A percentile compares a stretch with the other conserved stretches of the same genome.
Evolutionary conservation across 1,140 invertebrate genomes (phyloP).

Genomic region (Cyclina sinensis): DNA sequence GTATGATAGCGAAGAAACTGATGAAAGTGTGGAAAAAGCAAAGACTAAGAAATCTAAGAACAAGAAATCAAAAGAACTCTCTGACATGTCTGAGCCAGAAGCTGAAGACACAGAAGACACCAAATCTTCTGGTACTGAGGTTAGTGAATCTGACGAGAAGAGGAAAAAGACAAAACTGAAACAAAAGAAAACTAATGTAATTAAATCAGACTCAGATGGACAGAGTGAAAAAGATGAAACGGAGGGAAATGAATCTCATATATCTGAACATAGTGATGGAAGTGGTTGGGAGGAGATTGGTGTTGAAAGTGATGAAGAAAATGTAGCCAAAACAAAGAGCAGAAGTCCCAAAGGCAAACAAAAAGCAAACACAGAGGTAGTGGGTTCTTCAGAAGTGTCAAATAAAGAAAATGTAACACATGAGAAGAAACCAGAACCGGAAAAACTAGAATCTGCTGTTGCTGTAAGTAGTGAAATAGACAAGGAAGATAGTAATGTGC

Average conservation of each 20-base stretch:
- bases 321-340: not conserved
- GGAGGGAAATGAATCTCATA: slow-evolving; percentile 51
- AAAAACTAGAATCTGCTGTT: slow-evolving; percentile 31
- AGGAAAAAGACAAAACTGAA: slow-evolving; percentile 53
- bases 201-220: slow-evolving; percentile 64
- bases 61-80: slow-evolving; percentile 32
- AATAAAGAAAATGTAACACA: not conserved
- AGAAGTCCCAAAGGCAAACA: not conserved
- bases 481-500: not conserved
- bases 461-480: not conserved
- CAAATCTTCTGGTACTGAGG: slow-evolving; percentile 52
- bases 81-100: slow-evolving; percentile 60
- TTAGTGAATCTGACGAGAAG: slow-evolving; percentile 52
- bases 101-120: slow-evolving; percentile 48
- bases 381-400: not conserved
- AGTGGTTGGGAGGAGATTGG: slow-evolving; percentile 52
- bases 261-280: slow-evolving; percentile 5
- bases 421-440: not conserved
- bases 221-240: slow-evolving; percentile 48
- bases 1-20: slow-evolving; percentile 49
- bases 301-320: slow-evolving; percentile 46
- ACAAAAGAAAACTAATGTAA: slow-evolving; percentile 68
- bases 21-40: slow-evolving; percentile 51
- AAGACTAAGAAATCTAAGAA: slow-evolving; percentile 47
- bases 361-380: not conserved